Percentiles rank a stretch among this genome's conserved stretches.
These are phyloP conservation scores for Erinaceus europaeus DNA, from an alignment of 2,113 vertebrate species.

Conservation along the genomic window DNA sequence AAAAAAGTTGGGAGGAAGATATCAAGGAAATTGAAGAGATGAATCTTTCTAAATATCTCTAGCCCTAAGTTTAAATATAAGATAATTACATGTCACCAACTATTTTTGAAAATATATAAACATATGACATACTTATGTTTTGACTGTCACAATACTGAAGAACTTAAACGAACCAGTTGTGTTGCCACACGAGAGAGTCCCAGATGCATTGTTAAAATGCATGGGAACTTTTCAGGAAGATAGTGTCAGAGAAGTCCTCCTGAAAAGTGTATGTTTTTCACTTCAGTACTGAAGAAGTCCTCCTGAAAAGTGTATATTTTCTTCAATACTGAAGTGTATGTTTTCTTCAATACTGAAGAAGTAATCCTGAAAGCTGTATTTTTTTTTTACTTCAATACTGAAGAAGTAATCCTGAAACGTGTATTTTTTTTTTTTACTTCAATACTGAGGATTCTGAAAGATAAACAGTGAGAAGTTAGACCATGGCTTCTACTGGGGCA, in stretches of 20 bases:
- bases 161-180: not conserved
- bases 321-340: no score
- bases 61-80: no score
- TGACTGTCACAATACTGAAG: not conserved
- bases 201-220: not conserved
- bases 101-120: not conserved
- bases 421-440: not conserved
- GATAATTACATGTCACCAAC: not conserved
- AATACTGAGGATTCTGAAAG: not conserved
- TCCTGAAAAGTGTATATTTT: not conserved
- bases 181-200: not conserved
- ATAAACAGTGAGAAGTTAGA: not conserved
- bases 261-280: not conserved
- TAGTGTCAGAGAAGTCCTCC: not conserved
- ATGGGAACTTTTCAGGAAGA: not conserved
- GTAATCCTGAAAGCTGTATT: not conserved
- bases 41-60: no score
- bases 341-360: not conserved
- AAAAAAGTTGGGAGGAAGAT: no score
- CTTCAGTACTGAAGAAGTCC: no score
- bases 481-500: not conserved
- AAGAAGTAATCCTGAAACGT: no score
- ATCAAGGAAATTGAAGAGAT: no score
- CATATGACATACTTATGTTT: not conserved
- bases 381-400: not conserved